phyloP scores from a whole-genome alignment of 1,140 invertebrate genomes.

The Cheumatopsyche charites region DNA sequence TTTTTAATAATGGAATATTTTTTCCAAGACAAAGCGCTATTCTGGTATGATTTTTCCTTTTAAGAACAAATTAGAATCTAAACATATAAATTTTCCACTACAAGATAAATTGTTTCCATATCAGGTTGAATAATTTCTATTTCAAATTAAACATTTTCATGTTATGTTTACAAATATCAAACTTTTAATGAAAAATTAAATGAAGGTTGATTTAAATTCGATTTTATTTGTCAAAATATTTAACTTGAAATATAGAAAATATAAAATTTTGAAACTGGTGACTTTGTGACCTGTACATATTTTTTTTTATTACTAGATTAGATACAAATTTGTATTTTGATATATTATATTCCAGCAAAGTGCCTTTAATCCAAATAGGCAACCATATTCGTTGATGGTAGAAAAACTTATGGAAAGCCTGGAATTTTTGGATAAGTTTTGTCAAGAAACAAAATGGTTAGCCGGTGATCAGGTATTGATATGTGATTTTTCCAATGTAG shows the following conservation, averaged over 20 bases:
- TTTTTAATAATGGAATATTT: slow-evolving; percentile 36
- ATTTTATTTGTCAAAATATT: too few relatives aligned
- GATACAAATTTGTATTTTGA: not conserved
- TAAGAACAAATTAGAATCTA: too few relatives aligned
- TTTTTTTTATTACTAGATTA: not conserved
- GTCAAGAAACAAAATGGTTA: slow-evolving; percentile 35
- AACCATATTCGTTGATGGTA: not conserved
- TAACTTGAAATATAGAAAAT: too few relatives aligned
- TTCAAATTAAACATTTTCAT: too few relatives aligned
- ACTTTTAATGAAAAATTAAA: not conserved
- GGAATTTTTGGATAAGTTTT: slow-evolving; percentile 34
- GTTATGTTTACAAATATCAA: too few relatives aligned
- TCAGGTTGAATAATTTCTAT: too few relatives aligned
- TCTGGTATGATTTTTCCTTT: too few relatives aligned
- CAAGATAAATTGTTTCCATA: too few relatives aligned
- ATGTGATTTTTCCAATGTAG: not conserved
- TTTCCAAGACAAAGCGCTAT: slow-evolving; percentile 37
- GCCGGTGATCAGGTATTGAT: slow-evolving; percentile 37
- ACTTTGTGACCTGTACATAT: too few relatives aligned
- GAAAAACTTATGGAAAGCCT: slow-evolving; percentile 24
- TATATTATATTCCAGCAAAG: slow-evolving; percentile 8
- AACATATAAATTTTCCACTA: too few relatives aligned
- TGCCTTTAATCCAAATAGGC: not conserved
- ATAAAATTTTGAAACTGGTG: too few relatives aligned
- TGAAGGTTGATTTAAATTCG: too few relatives aligned